Percentiles rank a stretch among this genome's conserved stretches.
These are phyloP conservation scores for Liparis tanakae DNA, from an alignment of 2,797 vertebrate species.

Conservation along the genomic window DNA sequence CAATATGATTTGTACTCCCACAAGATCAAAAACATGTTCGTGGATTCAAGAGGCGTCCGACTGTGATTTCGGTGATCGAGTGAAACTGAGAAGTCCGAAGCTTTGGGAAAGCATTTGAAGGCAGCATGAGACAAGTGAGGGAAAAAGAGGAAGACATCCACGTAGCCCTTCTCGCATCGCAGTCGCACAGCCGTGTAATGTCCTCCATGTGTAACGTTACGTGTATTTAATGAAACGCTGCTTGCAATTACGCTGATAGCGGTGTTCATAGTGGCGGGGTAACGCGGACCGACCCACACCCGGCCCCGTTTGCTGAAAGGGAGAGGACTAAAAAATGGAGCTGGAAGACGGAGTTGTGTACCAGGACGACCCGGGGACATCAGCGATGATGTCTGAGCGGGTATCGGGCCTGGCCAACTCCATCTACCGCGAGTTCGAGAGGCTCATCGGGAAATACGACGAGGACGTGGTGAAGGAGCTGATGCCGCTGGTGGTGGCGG, in stretches of 20 bases:
- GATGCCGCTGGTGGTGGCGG: slow-evolving; percentile 94
- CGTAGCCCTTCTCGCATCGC: slow-evolving; percentile 67
- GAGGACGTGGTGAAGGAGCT: slow-evolving; percentile 96
- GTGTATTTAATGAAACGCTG: slow-evolving; percentile 37
- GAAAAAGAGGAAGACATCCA: slow-evolving; percentile 71
- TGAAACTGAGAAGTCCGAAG: background rate
- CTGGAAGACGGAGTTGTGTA: slow-evolving; percentile 94
- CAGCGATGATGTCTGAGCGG: slow-evolving; percentile 94
- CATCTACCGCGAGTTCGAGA: slow-evolving; percentile 96
- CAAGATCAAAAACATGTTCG: background rate
- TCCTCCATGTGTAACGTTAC: slow-evolving; percentile 45
- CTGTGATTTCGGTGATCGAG: background rate
- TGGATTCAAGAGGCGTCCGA: background rate
- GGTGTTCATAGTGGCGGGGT: slow-evolving; percentile 60
- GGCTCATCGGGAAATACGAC: slow-evolving; percentile 92
- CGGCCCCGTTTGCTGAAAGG: slow-evolving; percentile 59
- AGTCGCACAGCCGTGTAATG: slow-evolving; percentile 33
- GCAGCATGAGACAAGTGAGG: slow-evolving; percentile 63
- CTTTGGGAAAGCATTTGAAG: slow-evolving; percentile 45
- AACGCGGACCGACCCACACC: slow-evolving; percentile 26
- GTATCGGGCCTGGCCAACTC: slow-evolving; percentile 95
- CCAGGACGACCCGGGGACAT: slow-evolving; percentile 92
- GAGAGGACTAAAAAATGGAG: slow-evolving; percentile 85
- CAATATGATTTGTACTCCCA: no score
- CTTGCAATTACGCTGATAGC: slow-evolving; percentile 7